phyloP scores from a whole-genome alignment of 2,888 invertebrate species.

The Scaptomyza polygonia region DNA sequence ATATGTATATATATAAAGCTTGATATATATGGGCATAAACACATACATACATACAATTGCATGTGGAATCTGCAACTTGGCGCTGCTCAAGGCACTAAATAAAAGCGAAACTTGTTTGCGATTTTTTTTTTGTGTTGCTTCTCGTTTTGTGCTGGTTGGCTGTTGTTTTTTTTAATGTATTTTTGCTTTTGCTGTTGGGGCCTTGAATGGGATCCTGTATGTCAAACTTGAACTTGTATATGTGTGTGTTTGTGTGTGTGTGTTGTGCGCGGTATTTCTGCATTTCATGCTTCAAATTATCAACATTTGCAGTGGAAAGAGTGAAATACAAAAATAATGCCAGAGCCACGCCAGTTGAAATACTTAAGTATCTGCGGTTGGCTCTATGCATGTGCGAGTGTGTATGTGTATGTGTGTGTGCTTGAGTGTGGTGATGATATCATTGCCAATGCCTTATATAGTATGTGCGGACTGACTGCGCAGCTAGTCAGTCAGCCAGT shows the following conservation, averaged over 20 bases:
- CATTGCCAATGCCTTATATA: slow-evolving; percentile 62
- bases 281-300: slow-evolving; percentile 71
- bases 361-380: slow-evolving; percentile 61
- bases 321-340: slow-evolving; percentile 54
- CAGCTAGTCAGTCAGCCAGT: slow-evolving; percentile 48
- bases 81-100: slow-evolving; percentile 75
- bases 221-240: slow-evolving; percentile 72
- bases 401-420: slow-evolving; percentile 21
- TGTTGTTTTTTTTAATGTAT: slow-evolving; percentile 15
- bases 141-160: slow-evolving; percentile 23
- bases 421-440: slow-evolving; percentile 64
- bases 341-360: slow-evolving; percentile 51
- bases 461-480: slow-evolving; percentile 56
- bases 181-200: slow-evolving; percentile 60
- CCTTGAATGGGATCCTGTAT: slow-evolving; percentile 81
- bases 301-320: slow-evolving; percentile 64
- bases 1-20: slow-evolving; percentile 25
- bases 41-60: slow-evolving; percentile 29
- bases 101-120: slow-evolving; percentile 79
- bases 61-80: slow-evolving; percentile 71
- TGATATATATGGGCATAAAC: slow-evolving; percentile 7
- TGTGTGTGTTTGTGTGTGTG: slow-evolving; percentile 28
- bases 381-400: slow-evolving; percentile 2
- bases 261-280: slow-evolving; percentile 58
- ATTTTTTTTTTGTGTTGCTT: slow-evolving; percentile 35